These are phyloP conservation scores for Archips xylosteana DNA, from an alignment of 2,888 invertebrate genomes.

Conservation along the genomic window DNA sequence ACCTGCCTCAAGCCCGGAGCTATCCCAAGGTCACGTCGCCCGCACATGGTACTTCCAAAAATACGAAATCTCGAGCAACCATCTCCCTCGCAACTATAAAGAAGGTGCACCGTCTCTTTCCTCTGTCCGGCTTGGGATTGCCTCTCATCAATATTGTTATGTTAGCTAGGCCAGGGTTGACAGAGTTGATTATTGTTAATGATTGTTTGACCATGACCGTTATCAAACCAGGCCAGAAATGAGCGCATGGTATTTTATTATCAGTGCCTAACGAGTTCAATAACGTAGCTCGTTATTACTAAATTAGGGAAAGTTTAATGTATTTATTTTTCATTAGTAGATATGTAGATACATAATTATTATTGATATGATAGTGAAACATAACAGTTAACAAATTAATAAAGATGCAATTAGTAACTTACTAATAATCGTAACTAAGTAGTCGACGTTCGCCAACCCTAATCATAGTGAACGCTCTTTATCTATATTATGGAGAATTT, in stretches of 20 bases:
- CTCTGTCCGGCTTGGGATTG: conserved; percentile 48
- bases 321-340: not conserved
- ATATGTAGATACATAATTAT: not conserved
- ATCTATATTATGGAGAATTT: conserved; percentile 85
- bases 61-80: conserved; percentile 72
- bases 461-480: conserved; percentile 83
- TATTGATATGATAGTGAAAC: not conserved
- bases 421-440: conserved; percentile 8
- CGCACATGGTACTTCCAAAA: conserved; percentile 76
- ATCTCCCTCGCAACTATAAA: conserved; percentile 59
- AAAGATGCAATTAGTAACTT: not conserved
- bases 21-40: conserved; percentile 73
- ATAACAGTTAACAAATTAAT: not conserved
- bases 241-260: conserved; percentile 8
- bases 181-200: conserved; percentile 32
- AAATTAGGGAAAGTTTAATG: not conserved
- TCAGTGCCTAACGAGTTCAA: not conserved
- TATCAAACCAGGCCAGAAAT: conserved; percentile 6
- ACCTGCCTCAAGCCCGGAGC: conserved; percentile 80
- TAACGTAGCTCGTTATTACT: not conserved
- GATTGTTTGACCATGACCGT: conserved; percentile 29
- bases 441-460: conserved; percentile 65
- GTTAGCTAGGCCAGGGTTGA: conserved; percentile 53
- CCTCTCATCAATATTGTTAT: conserved; percentile 65
- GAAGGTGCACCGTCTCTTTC: conserved; percentile 13